A percentile compares a stretch with the other conserved stretches of the same genome.
Conservation (phyloP, 2,797 vertebrate genomes). For the Cheirogaleus major region DNA sequence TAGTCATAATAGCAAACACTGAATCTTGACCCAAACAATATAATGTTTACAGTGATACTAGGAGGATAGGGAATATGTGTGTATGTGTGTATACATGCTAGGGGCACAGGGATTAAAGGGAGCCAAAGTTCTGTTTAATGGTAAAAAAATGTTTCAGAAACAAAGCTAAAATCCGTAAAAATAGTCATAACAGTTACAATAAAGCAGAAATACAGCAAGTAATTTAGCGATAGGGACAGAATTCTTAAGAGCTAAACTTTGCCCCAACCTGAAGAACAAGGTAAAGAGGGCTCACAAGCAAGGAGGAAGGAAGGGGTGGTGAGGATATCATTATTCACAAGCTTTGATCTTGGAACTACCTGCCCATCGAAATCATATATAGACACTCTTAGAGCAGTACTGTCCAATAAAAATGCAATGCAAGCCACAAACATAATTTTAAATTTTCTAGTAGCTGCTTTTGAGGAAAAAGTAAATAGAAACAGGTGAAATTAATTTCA, state of each 20-base stretch:
- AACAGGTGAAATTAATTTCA: background rate
- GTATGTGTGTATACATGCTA: background rate
- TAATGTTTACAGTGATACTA: background rate
- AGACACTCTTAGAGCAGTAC: background rate
- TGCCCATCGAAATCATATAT: background rate
- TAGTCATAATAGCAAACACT: background rate
- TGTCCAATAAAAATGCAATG: background rate
- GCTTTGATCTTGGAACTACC: background rate
- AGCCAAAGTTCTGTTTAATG: background rate
- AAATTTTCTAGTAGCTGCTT: background rate
- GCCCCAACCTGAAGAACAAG: background rate
- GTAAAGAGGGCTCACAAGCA: background rate
- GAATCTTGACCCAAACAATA: background rate
- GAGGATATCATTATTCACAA: background rate
- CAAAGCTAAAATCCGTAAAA: background rate
- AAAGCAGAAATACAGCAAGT: background rate
- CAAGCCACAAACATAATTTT: background rate
- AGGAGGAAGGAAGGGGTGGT: background rate
- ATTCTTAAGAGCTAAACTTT: background rate
- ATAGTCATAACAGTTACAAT: background rate
- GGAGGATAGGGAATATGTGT: background rate
- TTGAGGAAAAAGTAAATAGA: slow-evolving; percentile 2
- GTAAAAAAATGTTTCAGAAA: background rate
- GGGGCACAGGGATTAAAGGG: background rate
- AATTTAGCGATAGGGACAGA: background rate